Conservation (phyloP, 2,797 vertebrate genomes). For the Poeciliopsis gracilis region DNA sequence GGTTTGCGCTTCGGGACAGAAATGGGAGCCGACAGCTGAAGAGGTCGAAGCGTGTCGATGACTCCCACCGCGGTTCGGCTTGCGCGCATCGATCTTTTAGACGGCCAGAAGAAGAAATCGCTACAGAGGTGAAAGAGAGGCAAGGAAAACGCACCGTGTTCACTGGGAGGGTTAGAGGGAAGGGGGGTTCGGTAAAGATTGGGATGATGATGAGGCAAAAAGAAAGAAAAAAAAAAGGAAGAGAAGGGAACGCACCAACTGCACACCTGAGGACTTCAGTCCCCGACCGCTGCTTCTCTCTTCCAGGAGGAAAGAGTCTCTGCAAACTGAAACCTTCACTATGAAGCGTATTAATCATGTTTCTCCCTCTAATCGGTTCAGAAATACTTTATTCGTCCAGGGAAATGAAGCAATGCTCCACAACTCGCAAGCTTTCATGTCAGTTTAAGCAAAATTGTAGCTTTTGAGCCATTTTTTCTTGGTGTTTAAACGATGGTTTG, state of each 20-base stretch:
- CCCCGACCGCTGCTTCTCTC: neutral
- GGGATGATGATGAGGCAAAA: slow-evolving; percentile 46
- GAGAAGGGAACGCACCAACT: neutral
- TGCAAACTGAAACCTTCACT: neutral
- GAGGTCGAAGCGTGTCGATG: slow-evolving; percentile 89
- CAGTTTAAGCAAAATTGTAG: neutral
- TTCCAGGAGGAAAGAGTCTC: neutral
- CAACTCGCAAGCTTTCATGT: neutral
- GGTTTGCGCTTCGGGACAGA: neutral
- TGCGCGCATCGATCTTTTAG: slow-evolving; percentile 96
- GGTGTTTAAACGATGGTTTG: neutral
- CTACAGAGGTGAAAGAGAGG: slow-evolving; percentile 73
- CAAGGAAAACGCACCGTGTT: neutral
- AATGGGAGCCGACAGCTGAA: neutral
- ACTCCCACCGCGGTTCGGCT: slow-evolving; percentile 74
- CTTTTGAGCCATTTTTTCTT: neutral
- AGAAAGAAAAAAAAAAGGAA: neutral
- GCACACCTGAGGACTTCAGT: neutral
- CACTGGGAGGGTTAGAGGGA: neutral
- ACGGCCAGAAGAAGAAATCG: slow-evolving; percentile 92
- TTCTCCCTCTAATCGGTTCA: neutral
- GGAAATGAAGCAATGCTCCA: neutral
- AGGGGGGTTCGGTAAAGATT: neutral
- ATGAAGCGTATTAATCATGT: neutral
- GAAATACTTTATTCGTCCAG: neutral